Evolutionary conservation across 92 coral and sea anemone genomes (phyloP), one percentile per base, ranked within the genome.

Genomic region (Heliopora coerulea): DNA sequence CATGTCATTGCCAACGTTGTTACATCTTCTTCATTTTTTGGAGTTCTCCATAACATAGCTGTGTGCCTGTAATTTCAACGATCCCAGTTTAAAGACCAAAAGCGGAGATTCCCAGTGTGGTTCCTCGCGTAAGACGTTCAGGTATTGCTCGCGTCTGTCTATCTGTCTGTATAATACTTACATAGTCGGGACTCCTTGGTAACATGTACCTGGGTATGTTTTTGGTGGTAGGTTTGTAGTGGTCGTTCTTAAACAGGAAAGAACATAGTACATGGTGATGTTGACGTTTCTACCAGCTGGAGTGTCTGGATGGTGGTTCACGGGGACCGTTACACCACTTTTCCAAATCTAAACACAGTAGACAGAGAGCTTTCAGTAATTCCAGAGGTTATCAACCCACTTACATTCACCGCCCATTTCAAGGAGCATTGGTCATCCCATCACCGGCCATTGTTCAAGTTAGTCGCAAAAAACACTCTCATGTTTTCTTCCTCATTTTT

Each of bases 151-250:
- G n/a, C n/a, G n/a, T n/a, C n/a, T n/a, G n/a, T n/a, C n/a, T n/a
- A n/a, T n/a, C n/a, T n/a, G n/a, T n/a, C n/a, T n/a, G 25, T 26
- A 46, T 37, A 14, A n/a, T 34, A 76, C 98, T 85, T 82, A 93
- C 98, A 93, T 93, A 40, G 98, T 89, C n/a, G 98, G 98, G 1
- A 96, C 96, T 5, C 98, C 98, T 25, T 96, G 88, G 74, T 90
- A 93, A 80, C 98, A 93, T 85, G 87, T 91, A 40, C 91, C 98
- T 41, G 98, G 98, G 21, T 87, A 86, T 8, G 72, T 62, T 59
- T 83, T 76, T 17, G 83, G 63, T 63, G 85, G 83, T 54, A 68
- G n/a, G 2, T 75, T 83, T 21, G 86, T 72, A 33, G 74, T 63
- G n/a, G 80, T 82, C 0, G 98, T 75, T 19, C 90, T 88, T 73